These are phyloP conservation scores for Balearica regulorum DNA, from an alignment of 2,797 vertebrate genomes.

Conservation along the genomic window DNA sequence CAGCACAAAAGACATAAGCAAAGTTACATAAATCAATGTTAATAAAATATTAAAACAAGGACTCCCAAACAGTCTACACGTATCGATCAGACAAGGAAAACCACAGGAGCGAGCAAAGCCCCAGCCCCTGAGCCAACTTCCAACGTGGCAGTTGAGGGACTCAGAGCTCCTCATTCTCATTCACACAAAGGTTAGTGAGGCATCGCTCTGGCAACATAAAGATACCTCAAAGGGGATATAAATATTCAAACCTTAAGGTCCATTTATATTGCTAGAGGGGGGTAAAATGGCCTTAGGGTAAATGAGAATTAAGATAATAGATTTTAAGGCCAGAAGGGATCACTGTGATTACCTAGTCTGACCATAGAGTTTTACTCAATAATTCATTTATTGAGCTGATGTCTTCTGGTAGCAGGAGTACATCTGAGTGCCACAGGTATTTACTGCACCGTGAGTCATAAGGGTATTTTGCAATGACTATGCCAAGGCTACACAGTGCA, in stretches of 20 bases:
- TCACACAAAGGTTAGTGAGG: conserved; percentile 4
- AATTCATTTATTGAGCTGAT: background rate
- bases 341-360: background rate
- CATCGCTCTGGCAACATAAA: background rate
- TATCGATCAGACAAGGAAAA: conserved; percentile 2
- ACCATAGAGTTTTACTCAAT: background rate
- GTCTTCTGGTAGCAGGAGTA: background rate
- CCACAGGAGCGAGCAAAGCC: background rate
- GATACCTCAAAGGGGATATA: background rate
- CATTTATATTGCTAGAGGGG: conserved; percentile 5
- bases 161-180: background rate
- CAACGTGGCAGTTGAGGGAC: background rate
- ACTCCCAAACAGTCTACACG: background rate
- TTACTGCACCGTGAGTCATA: background rate
- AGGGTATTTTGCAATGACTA: background rate
- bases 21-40: background rate
- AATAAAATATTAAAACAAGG: conserved; percentile 19
- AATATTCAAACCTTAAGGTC: conserved; percentile 18
- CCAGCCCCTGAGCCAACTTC: background rate
- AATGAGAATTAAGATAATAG: conserved; percentile 30
- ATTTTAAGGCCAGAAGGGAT: conserved; percentile 26
- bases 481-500: background rate
- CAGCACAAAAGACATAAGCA: background rate
- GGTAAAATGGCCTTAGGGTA: conserved; percentile 9
- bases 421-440: background rate